These are phyloP conservation scores for Pollenia griseotomentosa DNA, from an alignment of 2,888 invertebrate genomes.

Conservation along the genomic window DNA sequence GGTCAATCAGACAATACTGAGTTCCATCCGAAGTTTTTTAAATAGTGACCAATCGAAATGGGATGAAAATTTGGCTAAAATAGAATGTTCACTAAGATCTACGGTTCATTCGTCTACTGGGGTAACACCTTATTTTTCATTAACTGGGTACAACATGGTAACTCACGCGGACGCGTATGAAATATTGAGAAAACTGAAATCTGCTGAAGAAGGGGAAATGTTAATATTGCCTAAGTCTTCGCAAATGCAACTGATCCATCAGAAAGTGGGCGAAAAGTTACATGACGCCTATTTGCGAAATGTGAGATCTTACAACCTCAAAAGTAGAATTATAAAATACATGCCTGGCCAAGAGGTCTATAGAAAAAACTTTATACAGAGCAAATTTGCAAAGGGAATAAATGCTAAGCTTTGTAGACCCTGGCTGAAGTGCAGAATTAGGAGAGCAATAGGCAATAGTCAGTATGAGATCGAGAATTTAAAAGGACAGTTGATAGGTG, in stretches of 20 bases:
- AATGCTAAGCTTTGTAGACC: neutral
- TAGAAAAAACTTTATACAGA: too few relatives aligned
- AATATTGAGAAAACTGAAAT: too few relatives aligned
- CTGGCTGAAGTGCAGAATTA: slow-evolving; percentile 6
- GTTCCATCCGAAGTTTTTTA: neutral
- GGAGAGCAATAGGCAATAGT: neutral
- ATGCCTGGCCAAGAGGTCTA: neutral
- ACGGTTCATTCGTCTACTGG: neutral
- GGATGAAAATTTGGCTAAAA: neutral
- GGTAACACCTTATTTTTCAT: neutral
- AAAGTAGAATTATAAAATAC: neutral
- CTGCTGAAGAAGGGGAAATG: neutral
- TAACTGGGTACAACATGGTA: neutral
- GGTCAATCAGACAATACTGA: neutral
- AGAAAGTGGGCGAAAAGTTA: neutral
- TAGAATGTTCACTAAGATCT: neutral
- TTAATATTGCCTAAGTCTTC: neutral
- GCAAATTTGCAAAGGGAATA: slow-evolving; percentile 3
- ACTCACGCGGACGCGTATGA: neutral
- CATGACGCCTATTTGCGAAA: neutral
- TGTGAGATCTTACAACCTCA: neutral
- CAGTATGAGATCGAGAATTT: neutral
- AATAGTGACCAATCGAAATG: neutral
- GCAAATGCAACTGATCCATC: neutral
- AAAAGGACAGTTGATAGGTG: neutral